Evolutionary conservation across 2,888 invertebrate genomes (phyloP), one percentile per base, ranked within the genome.

Genomic region (Xestoiulus laeticollis): DNA sequence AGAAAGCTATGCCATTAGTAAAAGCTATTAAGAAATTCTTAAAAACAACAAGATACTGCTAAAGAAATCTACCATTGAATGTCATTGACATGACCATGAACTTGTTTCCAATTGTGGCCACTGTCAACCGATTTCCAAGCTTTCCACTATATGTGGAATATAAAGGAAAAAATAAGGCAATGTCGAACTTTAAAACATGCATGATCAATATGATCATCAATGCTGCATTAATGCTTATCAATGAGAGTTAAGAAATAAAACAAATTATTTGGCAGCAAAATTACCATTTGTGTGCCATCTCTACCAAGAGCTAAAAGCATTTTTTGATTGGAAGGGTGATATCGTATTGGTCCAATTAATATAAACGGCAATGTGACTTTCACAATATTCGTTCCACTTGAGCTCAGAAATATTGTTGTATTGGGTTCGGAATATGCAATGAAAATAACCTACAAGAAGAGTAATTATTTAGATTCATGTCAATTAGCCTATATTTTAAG

Each of bases 101-200:
- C 38, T 12, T 38, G 33, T 33, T 30, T 53, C 88, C 88, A 88
- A n/a, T 32, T 86, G 1, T 4, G 22, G 2, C 85, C 85, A 38
- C 85, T 59, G 78, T 88, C 88, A 19, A 26, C 10, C 2, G 88
- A 88, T 44, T 22, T 32, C 88, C 88, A 88, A n/a, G 86, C 88
- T 32, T 88, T 85, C 86, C 86, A 78, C 86, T 88, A 43, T 22
- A 30, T 33, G 12, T n/a, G 3, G n/a, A 26, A 22, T 68, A 68
- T 68, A n/a, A 68, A 38, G 30, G n/a, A 26, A 38, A 83, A 83
- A 30, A 83, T n/a, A 59, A n/a, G 53, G 53, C 19, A 59, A 83
- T 32, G 38, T 33, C 30, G 30, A 1, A 83, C 16, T 26, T 83
- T n/a, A 26, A 19, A 83, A 19, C 38, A n/a, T 30, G 22, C 19